Conservation (phyloP, 2,113 vertebrate genomes). For the Calcarius ornatus region DNA sequence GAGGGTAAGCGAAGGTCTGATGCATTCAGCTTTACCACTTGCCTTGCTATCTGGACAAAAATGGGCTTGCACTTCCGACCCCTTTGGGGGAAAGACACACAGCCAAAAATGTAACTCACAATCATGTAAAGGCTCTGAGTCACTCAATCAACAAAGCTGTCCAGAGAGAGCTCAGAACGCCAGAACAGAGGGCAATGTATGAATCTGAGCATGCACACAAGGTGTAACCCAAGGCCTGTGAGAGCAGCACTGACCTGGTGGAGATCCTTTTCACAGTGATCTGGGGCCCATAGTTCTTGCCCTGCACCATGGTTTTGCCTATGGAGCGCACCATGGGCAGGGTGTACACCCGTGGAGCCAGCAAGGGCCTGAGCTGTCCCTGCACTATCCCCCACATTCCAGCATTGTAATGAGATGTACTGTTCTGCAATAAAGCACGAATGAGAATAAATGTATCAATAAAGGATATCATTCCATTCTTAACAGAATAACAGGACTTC, state of each 20-base stretch:
- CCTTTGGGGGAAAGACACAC: slow-evolving; percentile 22
- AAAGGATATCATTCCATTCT: neutral
- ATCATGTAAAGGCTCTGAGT: neutral
- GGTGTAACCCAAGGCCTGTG: neutral
- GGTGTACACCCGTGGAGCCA: slow-evolving; percentile 82
- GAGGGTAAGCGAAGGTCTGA: slow-evolving; percentile 85
- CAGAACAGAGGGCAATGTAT: rapidly evolving
- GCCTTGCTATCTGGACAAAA: slow-evolving; percentile 84
- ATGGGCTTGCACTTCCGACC: slow-evolving; percentile 87
- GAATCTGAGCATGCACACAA: neutral
- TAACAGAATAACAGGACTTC: neutral
- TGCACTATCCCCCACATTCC: slow-evolving; percentile 85
- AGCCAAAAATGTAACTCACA: neutral
- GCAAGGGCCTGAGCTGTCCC: slow-evolving; percentile 79
- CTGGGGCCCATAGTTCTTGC: slow-evolving; percentile 86
- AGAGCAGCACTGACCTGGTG: slow-evolving; percentile 74
- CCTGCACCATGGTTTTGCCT: slow-evolving; percentile 87
- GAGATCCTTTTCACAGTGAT: slow-evolving; percentile 87
- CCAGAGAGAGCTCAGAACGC: neutral
- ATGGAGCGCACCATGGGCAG: slow-evolving; percentile 88
- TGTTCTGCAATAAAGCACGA: slow-evolving; percentile 70
- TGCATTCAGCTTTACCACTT: slow-evolving; percentile 86
- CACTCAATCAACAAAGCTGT: neutral
- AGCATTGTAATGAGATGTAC: slow-evolving; percentile 83
- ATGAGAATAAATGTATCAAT: neutral